phyloP scores from a whole-genome alignment of 1,140 invertebrate genomes.

The Halesus radiatus region DNA sequence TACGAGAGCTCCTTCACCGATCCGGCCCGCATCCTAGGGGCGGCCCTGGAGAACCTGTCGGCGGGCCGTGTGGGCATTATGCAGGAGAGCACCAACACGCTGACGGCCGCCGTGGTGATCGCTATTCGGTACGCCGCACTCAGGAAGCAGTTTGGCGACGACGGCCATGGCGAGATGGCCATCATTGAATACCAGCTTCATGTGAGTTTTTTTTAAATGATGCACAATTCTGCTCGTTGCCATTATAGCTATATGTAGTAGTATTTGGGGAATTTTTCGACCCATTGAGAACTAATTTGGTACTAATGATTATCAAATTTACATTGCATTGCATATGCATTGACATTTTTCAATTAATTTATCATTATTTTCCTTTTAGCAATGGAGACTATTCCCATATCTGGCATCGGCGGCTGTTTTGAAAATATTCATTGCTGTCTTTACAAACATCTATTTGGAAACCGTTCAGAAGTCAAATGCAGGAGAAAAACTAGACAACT shows the following conservation, averaged over 20 bases:
- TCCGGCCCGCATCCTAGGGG: slow-evolving; percentile 82
- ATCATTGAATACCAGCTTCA: slow-evolving; percentile 94
- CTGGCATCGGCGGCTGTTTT: slow-evolving; percentile 86
- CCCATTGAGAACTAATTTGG: not conserved
- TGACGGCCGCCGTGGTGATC: slow-evolving; percentile 84
- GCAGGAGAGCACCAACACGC: slow-evolving; percentile 79
- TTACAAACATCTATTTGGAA: slow-evolving; percentile 70
- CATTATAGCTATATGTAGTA: not conserved
- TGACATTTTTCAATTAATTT: not conserved
- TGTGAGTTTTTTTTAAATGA: slow-evolving; percentile 65
- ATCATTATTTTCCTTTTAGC: slow-evolving; percentile 70
- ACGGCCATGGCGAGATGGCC: slow-evolving; percentile 78
- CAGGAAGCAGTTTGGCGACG: slow-evolving; percentile 89
- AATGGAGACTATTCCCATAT: slow-evolving; percentile 93
- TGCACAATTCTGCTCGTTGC: not conserved
- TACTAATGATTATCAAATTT: not conserved
- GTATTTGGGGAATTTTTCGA: no score
- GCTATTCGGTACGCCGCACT: slow-evolving; percentile 92
- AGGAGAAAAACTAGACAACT: slow-evolving; percentile 70
- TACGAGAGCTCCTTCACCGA: slow-evolving; percentile 86
- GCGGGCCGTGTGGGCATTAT: slow-evolving; percentile 83
- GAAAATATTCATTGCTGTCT: slow-evolving; percentile 77
- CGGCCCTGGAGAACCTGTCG: slow-evolving; percentile 88
- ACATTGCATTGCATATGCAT: no score
- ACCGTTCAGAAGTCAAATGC: slow-evolving; percentile 73